These are phyloP conservation scores for Melipona bicolor DNA, from an alignment of 2,888 invertebrate genomes.

Conservation along the genomic window DNA sequence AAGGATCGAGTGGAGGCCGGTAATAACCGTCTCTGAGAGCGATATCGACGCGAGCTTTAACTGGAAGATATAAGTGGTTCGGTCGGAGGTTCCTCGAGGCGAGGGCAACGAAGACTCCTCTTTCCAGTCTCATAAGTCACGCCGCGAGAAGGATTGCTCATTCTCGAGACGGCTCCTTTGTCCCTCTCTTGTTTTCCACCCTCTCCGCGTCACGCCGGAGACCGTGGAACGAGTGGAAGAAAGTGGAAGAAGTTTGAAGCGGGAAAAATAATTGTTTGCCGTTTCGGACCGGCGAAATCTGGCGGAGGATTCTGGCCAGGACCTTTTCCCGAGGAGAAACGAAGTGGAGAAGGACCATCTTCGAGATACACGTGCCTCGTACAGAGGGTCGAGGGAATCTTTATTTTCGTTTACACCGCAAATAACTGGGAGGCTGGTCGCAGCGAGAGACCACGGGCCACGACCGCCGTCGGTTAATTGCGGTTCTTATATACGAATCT, in stretches of 20 bases:
- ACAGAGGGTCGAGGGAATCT: slow-evolving; percentile 28
- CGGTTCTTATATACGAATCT: slow-evolving; percentile 68
- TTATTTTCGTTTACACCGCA: slow-evolving; percentile 73
- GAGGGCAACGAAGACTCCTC: slow-evolving; percentile 32
- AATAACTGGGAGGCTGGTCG: slow-evolving; percentile 64
- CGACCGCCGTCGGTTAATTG: slow-evolving; percentile 69
- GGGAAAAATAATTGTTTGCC: slow-evolving; percentile 69
- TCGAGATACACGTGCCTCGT: slow-evolving; percentile 25
- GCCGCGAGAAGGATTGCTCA: slow-evolving; percentile 55
- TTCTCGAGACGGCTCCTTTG: slow-evolving; percentile 42
- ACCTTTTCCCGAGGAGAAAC: no score
- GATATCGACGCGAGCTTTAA: slow-evolving; percentile 27
- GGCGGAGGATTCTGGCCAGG: background rate
- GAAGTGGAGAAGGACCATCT: background rate
- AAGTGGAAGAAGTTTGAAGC: slow-evolving; percentile 1
- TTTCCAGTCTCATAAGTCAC: slow-evolving; percentile 46
- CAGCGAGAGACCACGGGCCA: slow-evolving; percentile 30
- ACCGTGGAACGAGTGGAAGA: background rate
- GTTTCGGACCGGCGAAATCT: slow-evolving; percentile 51
- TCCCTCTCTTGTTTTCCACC: slow-evolving; percentile 23
- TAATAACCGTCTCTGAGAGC: slow-evolving; percentile 18
- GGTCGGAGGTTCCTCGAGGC: slow-evolving; percentile 30
- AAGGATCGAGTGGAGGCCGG: background rate
- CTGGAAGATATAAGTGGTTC: slow-evolving; percentile 24
- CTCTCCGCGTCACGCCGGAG: background rate